phyloP scores from a whole-genome alignment of 2,888 invertebrate species.

The Apantesis nais region DNA sequence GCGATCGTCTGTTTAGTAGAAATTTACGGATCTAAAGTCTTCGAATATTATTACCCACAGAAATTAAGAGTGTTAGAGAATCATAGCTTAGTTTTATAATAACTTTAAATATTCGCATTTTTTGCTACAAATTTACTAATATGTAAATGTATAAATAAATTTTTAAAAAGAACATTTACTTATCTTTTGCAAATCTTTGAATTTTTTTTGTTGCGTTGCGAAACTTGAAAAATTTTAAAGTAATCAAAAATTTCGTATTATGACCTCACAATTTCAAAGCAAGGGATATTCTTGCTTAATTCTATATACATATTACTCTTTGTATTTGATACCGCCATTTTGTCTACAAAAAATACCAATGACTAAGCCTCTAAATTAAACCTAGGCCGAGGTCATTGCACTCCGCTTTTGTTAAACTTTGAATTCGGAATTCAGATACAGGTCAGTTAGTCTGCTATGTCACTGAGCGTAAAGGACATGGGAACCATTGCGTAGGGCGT shows the following conservation, averaged over 20 bases:
- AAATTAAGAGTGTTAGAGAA: neutral
- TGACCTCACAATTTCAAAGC: neutral
- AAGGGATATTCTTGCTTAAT: neutral
- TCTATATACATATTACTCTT: neutral
- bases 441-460: conserved; percentile 25
- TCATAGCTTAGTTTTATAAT: neutral
- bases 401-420: conserved; percentile 21
- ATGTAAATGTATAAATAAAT: neutral
- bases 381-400: conserved; percentile 35
- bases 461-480: conserved; percentile 27
- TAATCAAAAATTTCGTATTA: neutral
- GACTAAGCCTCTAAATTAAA: conserved; percentile 23
- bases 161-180: too few species aligned
- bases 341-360: conserved; percentile 1
- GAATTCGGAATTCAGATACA: conserved; percentile 12
- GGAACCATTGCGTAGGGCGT: conserved; percentile 18
- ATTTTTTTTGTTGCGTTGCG: too few species aligned
- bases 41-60: neutral
- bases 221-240: too few species aligned
- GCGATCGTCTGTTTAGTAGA: too few species aligned
- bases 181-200: too few species aligned
- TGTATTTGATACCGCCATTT: neutral
- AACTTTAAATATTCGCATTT: neutral
- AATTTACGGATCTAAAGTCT: too few species aligned
- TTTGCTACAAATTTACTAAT: neutral